A percentile compares a stretch with the other conserved stretches of the same genome.
Conservation (phyloP, 2,888 invertebrate species). For the Ormia ochracea region DNA sequence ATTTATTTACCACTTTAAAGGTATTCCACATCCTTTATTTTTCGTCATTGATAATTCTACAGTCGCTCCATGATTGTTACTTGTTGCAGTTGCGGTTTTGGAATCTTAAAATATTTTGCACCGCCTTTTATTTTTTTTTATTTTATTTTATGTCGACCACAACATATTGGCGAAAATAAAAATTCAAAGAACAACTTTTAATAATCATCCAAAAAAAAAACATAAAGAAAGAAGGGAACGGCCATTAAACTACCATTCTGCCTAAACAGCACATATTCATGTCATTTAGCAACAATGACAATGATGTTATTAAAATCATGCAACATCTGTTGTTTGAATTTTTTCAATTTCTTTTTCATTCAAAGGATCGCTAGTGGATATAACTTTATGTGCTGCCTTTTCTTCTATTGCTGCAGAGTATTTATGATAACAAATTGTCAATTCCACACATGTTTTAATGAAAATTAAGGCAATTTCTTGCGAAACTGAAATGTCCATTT, state of each 20-base stretch:
- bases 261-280: neutral
- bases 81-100: constrained; percentile 38
- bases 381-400: neutral
- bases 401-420: constrained; percentile 21
- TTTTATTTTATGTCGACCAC: constrained; percentile 19
- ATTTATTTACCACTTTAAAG: neutral
- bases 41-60: constrained; percentile 18
- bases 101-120: constrained; percentile 16
- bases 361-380: neutral
- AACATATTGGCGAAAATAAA: constrained; percentile 42
- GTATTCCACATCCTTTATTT: neutral
- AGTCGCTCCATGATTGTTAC: constrained; percentile 31
- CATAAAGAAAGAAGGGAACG: no score
- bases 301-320: constrained; percentile 55
- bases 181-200: constrained; percentile 61
- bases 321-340: constrained; percentile 51
- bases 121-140: constrained; percentile 15
- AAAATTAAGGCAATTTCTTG: constrained; percentile 65
- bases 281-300: constrained; percentile 20
- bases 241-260: constrained; percentile 15
- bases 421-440: constrained; percentile 58
- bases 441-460: constrained; percentile 64
- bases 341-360: neutral
- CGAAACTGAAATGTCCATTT: neutral
- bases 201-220: constrained; percentile 55